phyloP scores from a whole-genome alignment of 2,888 invertebrate genomes.

The Automeris io region DNA sequence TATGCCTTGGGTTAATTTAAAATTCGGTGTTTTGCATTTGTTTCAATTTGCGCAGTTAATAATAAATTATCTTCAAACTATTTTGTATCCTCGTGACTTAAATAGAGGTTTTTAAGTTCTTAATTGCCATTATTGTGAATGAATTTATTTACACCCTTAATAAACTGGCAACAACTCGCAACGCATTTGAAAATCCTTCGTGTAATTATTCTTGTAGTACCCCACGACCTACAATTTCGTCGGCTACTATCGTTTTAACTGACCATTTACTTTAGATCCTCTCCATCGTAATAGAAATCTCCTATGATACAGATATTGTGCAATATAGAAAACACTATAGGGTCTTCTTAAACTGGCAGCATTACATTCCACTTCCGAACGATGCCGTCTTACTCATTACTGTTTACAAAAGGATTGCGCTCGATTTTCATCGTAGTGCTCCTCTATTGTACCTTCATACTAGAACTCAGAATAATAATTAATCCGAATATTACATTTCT shows the following conservation, averaged over 20 bases:
- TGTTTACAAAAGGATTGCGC: constrained; percentile 53
- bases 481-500: constrained; percentile 12
- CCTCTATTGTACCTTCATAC: constrained; percentile 5
- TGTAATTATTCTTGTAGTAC: constrained; percentile 49
- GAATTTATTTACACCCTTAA: not conserved
- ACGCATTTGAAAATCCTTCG: constrained; percentile 41
- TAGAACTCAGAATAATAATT: constrained; percentile 11
- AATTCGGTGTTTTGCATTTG: not conserved
- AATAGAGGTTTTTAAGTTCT: too few species aligned
- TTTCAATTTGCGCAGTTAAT: too few species aligned
- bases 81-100: too few species aligned
- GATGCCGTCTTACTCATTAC: constrained; percentile 47
- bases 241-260: constrained; percentile 26
- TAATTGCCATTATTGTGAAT: too few species aligned
- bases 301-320: constrained; percentile 20
- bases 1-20: not conserved
- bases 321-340: constrained; percentile 12
- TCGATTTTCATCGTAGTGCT: constrained; percentile 35
- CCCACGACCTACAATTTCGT: constrained; percentile 36
- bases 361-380: constrained; percentile 36
- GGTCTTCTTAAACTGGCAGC: constrained; percentile 18
- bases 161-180: constrained; percentile 13
- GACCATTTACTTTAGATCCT: constrained; percentile 35
- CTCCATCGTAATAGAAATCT: constrained; percentile 24
- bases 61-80: too few species aligned